Base-by-base conservation (phyloP, 2,888 invertebrate genomes). In the Nomada hirtipes region DNA sequence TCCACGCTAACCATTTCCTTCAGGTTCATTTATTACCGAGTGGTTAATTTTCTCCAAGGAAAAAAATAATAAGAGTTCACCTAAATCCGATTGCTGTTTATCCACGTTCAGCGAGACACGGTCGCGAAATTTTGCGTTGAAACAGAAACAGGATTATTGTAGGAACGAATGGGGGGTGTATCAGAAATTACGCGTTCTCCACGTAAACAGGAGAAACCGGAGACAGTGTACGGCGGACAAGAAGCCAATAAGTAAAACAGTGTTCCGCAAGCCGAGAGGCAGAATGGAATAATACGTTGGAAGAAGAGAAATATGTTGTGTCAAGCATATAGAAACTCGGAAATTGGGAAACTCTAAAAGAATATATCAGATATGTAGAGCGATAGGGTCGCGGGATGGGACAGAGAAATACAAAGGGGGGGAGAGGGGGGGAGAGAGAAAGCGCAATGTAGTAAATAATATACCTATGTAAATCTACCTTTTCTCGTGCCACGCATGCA, bases 401-500 rank as follows among this genome's bases (percentile, higher is more conserved):
- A 50, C 2, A 0, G 13, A 29, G 10, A 47, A 0, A 47, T 9
- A 13, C 1, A 15, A 18, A 50, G 18, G 29, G 13, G 1, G 4
- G 13, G 20, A 72, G 60, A 60, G 63, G 26, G 60, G 80, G 65
- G 65, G 61, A 73, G 10, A 76, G 23, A 79, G 65, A 23, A 87
- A 88, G 86, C 86, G 85, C 79, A 87, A 84, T 64, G 74, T 84
- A 86, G 74, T 87, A 84, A 73, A 81, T 83, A 80, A 83, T 88
- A 85, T 86, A 87, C 82, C 85, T 88, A 86, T 61, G 81, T 90
- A 89, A 86, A 89, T 91, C 90, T 91, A 91, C 89, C 88, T 89
- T 89, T 88, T 87, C 88, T 89, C 91, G 91, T 91, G 91, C 91
- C 89, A 90, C 89, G 87, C 91, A 90, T 91, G 89, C 89, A 89